phyloP scores from a whole-genome alignment of 1,140 invertebrate genomes.

The Aphaenogaster rudis region DNA sequence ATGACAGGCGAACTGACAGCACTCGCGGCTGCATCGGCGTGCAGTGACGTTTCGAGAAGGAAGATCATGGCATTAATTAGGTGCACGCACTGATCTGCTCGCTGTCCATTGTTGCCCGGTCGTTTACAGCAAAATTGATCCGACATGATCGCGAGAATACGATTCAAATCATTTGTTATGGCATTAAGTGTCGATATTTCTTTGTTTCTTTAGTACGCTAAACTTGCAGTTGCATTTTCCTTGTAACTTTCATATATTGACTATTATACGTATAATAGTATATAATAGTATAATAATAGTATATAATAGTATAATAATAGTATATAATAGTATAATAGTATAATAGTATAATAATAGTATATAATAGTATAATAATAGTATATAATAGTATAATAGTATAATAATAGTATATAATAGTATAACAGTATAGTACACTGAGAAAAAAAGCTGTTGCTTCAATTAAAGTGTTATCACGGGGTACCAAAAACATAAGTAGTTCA shows the following conservation, averaged over 20 bases:
- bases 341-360: too few relatives aligned
- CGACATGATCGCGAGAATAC: background rate
- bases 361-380: too few relatives aligned
- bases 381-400: too few relatives aligned
- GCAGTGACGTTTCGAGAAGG: constrained; percentile 61
- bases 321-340: too few relatives aligned
- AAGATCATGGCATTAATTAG: constrained; percentile 64
- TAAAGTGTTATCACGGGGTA: too few relatives aligned
- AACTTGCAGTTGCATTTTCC: background rate
- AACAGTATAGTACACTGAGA: too few relatives aligned
- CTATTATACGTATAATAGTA: too few relatives aligned
- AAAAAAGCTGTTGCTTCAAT: too few relatives aligned
- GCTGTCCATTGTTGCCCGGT: constrained; percentile 50
- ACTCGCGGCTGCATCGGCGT: constrained; percentile 48
- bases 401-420: too few relatives aligned
- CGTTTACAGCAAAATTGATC: constrained; percentile 27
- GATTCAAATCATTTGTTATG: background rate
- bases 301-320: too few relatives aligned
- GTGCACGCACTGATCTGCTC: constrained; percentile 34
- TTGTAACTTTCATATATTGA: background rate
- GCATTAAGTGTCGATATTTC: background rate
- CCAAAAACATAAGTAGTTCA: too few relatives aligned
- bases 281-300: too few relatives aligned
- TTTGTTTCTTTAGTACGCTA: background rate
- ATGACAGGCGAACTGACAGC: constrained; percentile 63